Conservation (phyloP, 2,888 invertebrate species). For the Eugnorisma glareosa region DNA sequence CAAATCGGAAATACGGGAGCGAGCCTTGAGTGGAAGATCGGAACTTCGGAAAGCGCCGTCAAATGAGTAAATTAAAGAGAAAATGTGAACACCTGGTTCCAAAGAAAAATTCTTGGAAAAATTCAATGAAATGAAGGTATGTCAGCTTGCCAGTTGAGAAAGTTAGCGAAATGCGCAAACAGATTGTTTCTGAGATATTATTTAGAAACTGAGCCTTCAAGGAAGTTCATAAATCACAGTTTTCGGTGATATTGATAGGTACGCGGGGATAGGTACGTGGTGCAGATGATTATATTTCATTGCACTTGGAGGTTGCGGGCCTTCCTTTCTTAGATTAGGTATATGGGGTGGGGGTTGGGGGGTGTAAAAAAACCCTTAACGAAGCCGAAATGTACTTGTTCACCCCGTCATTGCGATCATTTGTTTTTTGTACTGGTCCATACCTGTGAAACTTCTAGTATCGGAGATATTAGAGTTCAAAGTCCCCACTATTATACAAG, state of each 20-base stretch:
- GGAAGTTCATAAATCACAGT: conserved; percentile 21
- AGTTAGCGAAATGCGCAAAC: conserved; percentile 47
- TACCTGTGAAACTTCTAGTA: not conserved
- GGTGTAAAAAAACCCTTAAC: not conserved
- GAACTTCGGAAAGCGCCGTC: conserved; percentile 30
- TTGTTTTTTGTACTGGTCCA: no score
- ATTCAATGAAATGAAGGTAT: conserved; percentile 54
- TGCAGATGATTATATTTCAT: not conserved
- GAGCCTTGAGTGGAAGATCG: conserved; percentile 30
- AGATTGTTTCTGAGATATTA: conserved; percentile 48
- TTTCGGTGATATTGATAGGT: conserved; percentile 1
- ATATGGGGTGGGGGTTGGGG: no score
- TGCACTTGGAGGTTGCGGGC: not conserved
- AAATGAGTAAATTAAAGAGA: conserved; percentile 61
- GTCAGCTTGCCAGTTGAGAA: conserved; percentile 41
- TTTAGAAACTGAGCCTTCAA: conserved; percentile 24
- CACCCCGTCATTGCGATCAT: no score
- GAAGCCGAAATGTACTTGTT: not conserved
- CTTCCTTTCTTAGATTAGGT: not conserved
- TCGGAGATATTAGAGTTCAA: not conserved
- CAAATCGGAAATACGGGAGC: conserved; percentile 39
- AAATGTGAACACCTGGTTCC: conserved; percentile 56
- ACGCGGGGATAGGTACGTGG: not conserved
- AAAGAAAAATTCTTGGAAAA: conserved; percentile 45
- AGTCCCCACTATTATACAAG: not conserved